Evolutionary conservation across 1,140 invertebrate genomes (phyloP).

Genomic region (Penaeus chinensis): DNA sequence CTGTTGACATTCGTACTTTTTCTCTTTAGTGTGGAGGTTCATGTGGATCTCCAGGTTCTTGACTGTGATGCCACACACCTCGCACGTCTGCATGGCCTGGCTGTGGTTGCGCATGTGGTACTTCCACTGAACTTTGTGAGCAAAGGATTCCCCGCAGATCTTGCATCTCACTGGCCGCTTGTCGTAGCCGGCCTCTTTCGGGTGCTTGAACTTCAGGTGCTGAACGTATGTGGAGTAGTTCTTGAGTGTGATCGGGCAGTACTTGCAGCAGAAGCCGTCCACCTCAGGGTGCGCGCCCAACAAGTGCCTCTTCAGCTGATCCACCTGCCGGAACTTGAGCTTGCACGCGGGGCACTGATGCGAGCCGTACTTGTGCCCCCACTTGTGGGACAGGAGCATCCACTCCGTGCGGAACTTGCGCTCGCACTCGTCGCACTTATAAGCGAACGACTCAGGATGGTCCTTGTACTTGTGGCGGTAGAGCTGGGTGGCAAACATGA

Average conservation of each 20-base stretch:
- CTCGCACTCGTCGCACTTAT: conserved; percentile 55
- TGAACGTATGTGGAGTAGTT: conserved; percentile 54
- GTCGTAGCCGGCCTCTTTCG: conserved; percentile 50
- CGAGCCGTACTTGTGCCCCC: conserved; percentile 49
- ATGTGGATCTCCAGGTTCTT: conserved; percentile 55
- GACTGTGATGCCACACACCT: conserved; percentile 48
- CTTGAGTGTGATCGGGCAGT: conserved; percentile 40
- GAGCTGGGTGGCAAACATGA: conserved; percentile 39
- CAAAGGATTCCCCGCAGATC: conserved; percentile 48
- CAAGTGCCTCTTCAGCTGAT: conserved; percentile 56
- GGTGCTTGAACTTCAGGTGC: conserved; percentile 56
- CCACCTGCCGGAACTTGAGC: conserved; percentile 53
- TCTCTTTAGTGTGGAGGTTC: conserved; percentile 56
- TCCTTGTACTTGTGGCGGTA: conserved; percentile 45
- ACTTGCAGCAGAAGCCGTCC: conserved; percentile 52
- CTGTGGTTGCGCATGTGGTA: conserved; percentile 54
- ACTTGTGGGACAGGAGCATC: conserved; percentile 36
- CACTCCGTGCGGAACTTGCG: conserved; percentile 36
- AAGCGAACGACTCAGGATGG: conserved; percentile 40
- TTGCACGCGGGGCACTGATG: conserved; percentile 56
- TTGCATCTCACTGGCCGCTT: conserved; percentile 45
- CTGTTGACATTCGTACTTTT: conserved; percentile 41
- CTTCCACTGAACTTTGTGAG: conserved; percentile 56
- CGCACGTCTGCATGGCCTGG: conserved; percentile 32
- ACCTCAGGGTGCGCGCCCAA: conserved; percentile 42